These are phyloP conservation scores for Ornithoptera alexandrae DNA, from an alignment of 2,888 invertebrate species.

Conservation along the genomic window DNA sequence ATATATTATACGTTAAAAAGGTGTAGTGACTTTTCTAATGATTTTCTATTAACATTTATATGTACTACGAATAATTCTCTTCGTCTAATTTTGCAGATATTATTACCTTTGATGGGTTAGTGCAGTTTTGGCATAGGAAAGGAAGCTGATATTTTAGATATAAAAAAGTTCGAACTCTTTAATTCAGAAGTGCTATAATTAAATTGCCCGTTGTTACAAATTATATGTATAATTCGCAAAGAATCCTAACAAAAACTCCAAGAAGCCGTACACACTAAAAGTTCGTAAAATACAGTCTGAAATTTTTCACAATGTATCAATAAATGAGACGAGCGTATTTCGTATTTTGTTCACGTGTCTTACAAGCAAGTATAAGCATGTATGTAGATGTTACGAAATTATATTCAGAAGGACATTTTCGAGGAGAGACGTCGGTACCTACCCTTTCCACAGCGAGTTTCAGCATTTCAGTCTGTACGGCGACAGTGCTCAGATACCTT, in stretches of 20 bases:
- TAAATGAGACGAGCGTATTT: background rate
- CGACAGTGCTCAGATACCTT: slow-evolving; percentile 20
- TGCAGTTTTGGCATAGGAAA: too few relatives aligned
- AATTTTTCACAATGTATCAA: background rate
- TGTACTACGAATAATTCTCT: too few relatives aligned
- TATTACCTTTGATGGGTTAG: too few relatives aligned
- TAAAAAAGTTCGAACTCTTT: too few relatives aligned
- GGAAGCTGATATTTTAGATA: too few relatives aligned
- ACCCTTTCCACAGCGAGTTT: slow-evolving; percentile 20
- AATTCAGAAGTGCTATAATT: background rate
- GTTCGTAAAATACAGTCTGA: background rate
- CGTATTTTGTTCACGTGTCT: background rate
- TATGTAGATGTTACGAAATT: background rate
- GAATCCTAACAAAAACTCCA: background rate
- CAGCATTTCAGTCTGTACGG: slow-evolving; percentile 22
- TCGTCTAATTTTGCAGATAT: too few relatives aligned
- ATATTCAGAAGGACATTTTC: slow-evolving; percentile 13
- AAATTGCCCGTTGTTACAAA: background rate
- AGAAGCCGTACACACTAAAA: background rate
- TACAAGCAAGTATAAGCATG: background rate
- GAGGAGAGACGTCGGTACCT: slow-evolving; percentile 13
- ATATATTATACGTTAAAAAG: too few relatives aligned
- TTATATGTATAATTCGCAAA: slow-evolving; percentile 2
- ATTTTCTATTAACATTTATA: too few relatives aligned
- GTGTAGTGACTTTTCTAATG: too few relatives aligned